A percentile compares a stretch with the other conserved stretches of the same genome.
Evolutionary conservation across 2,888 invertebrate genomes (phyloP).

Genomic region (Watsonalla binaria): DNA sequence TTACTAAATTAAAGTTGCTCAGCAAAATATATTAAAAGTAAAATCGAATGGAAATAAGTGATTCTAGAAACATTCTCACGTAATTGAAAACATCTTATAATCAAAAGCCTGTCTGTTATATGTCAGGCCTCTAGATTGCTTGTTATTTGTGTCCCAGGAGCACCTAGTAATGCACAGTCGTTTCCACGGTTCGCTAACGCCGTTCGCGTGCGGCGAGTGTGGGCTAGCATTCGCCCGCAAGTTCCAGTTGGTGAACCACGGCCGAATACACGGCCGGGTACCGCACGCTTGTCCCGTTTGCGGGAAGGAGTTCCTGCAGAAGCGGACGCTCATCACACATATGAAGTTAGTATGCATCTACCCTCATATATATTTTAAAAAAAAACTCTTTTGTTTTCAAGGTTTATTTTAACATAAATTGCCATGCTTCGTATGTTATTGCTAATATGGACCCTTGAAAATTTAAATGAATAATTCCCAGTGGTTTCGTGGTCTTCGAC

Average conservation of each 20-base stretch:
- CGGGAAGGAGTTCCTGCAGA: conserved; percentile 91
- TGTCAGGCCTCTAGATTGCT: background rate
- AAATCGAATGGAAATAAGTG: too few relatives aligned
- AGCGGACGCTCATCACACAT: conserved; percentile 88
- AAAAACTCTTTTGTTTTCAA: too few relatives aligned
- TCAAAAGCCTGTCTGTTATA: background rate
- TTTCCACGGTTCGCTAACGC: conserved; percentile 97
- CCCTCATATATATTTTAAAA: background rate
- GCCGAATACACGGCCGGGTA: conserved; percentile 87
- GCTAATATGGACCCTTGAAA: too few relatives aligned
- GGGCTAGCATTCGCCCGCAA: conserved; percentile 90
- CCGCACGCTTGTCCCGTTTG: conserved; percentile 90
- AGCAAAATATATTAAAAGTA: too few relatives aligned
- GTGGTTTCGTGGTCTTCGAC: too few relatives aligned
- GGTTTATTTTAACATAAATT: too few relatives aligned
- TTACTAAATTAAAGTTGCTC: too few relatives aligned
- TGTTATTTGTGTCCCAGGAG: conserved; percentile 41
- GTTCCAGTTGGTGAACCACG: conserved; percentile 92
- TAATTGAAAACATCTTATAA: too few relatives aligned
- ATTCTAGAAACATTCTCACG: too few relatives aligned
- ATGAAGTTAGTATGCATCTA: conserved; percentile 78
- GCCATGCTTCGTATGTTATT: too few relatives aligned
- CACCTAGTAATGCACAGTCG: conserved; percentile 91
- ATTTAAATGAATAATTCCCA: too few relatives aligned
- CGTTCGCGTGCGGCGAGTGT: conserved; percentile 95